Evolutionary conservation across 2,888 invertebrate species (phyloP).

Genomic region (Cecidostiba fungosa): DNA sequence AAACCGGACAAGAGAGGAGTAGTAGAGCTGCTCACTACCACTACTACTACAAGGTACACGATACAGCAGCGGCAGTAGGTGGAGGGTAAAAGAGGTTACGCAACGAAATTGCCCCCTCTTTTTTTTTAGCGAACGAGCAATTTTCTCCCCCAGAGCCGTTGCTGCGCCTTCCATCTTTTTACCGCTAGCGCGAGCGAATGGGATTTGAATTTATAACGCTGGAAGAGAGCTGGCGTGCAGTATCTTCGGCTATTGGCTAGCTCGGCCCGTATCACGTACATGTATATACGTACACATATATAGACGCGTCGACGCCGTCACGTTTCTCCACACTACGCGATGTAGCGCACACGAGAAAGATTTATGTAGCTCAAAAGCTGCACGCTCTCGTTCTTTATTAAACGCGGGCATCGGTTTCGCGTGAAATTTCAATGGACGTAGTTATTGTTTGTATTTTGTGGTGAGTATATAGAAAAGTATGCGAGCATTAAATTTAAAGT

Average conservation of each 20-base stretch:
- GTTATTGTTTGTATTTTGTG: not conserved
- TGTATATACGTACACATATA: not conserved
- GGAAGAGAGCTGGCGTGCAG: not conserved
- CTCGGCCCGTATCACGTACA: constrained; percentile 16
- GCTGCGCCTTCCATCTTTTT: constrained; percentile 50
- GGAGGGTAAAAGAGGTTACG: constrained; percentile 47
- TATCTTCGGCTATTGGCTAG: constrained; percentile 50
- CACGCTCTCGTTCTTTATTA: not conserved
- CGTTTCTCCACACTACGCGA: not conserved
- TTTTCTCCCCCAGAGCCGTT: constrained; percentile 24
- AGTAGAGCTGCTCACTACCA: not conserved
- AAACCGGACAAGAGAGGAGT: constrained; percentile 58
- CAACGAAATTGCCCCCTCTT: constrained; percentile 52
- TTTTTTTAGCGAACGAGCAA: constrained; percentile 55
- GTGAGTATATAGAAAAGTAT: too few relatives aligned
- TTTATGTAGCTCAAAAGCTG: not conserved
- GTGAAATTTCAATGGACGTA: not conserved
- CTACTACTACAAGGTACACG: too few relatives aligned
- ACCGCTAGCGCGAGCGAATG: constrained; percentile 46
- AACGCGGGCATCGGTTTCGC: not conserved
- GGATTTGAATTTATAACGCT: constrained; percentile 61
- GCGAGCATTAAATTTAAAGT: too few relatives aligned
- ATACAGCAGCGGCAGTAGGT: not conserved
- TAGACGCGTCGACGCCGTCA: not conserved
- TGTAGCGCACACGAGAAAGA: not conserved